phyloP scores from a whole-genome alignment of 2,888 invertebrate species.

The Leptura quadrifasciata region DNA sequence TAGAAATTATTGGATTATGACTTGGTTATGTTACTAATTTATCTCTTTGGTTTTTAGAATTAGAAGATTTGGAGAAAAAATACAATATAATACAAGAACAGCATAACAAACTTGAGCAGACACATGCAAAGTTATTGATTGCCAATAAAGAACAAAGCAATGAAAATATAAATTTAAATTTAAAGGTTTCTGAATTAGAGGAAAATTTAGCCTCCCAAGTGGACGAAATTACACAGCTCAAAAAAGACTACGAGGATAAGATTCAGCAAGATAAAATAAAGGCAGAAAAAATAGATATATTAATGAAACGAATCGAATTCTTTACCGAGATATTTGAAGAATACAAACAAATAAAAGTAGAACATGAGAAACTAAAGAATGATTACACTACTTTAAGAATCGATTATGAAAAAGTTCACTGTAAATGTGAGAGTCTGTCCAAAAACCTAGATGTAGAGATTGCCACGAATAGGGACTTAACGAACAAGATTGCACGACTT shows the following conservation, averaged over 20 bases:
- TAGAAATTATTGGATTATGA: no score
- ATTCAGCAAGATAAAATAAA: neutral
- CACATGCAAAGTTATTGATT: conserved; percentile 19
- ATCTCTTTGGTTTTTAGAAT: conserved; percentile 41
- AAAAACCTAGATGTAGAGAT: conserved; percentile 16
- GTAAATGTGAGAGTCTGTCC: conserved; percentile 23
- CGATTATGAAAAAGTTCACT: neutral
- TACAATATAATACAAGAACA: conserved; percentile 38
- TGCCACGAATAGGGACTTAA: conserved; percentile 49
- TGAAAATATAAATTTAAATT: conserved; percentile 31
- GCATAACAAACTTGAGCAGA: conserved; percentile 31
- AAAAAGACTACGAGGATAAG: conserved; percentile 59
- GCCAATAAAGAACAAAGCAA: conserved; percentile 17
- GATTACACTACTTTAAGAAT: neutral
- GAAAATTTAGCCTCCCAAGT: conserved; percentile 20
- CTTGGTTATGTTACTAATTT: no score
- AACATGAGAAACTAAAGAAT: conserved; percentile 16
- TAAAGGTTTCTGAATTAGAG: conserved; percentile 35
- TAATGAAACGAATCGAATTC: conserved; percentile 34
- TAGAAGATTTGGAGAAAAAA: conserved; percentile 42
- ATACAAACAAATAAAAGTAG: conserved; percentile 53
- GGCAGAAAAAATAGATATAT: conserved; percentile 26
- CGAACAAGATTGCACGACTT: conserved; percentile 59
- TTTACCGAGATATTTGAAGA: conserved; percentile 45
- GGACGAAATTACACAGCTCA: conserved; percentile 60